Base-by-base conservation (phyloP, 35 echinoderm and acorn worm genomes). In the Heliocidaris erythrogramma region DNA sequence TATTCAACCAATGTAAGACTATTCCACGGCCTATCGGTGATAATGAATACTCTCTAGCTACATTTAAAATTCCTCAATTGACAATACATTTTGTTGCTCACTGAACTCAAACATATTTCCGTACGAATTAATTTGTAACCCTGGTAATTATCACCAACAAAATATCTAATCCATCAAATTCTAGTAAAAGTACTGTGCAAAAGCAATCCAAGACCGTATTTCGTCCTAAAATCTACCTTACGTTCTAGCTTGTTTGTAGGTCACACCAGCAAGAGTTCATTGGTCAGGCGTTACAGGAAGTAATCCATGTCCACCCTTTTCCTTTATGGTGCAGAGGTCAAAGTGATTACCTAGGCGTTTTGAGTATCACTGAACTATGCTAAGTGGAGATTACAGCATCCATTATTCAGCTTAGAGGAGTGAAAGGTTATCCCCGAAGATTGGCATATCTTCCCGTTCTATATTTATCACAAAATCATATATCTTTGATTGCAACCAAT, bases 291-390 rank as follows among this genome's bases (percentile, higher is more conserved):
- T 78, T 24, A 78, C 65, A 78, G 65, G 65, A 78, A 78, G 2
- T 18, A 78, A 78, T 78, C 65, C 65, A 78, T 78, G 65, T 78
- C 65, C 65, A 78, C 65, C 65, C 65, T 78, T 78, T 69, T 78
- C 65, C 65, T 78, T n/a, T 17, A 78, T 5, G 14, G 5, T 78
- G 18, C 65, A 78, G 65, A 78, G 65, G 65, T 78, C 65, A 78
- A 78, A 78, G 65, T 18, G 65, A 78, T 78, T 78, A 78, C 65
- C 27, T 78, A 27, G 65, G 27, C 65, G 21, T 21, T 78, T 78
- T 29, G 65, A n/a, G 65, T 78, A 78, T 78, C 65, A 27, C 65
- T 78, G 65, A 78, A 78, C 65, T 78, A 78, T 78, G 65, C 65
- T 78, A 78, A 78, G 65, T 78, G 65, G 65, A 24, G 65, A 78